Percentiles rank a stretch among this genome's conserved stretches.
These are phyloP conservation scores for Gulo gulo DNA, from an alignment of 2,113 vertebrate species.

Conservation along the genomic window DNA sequence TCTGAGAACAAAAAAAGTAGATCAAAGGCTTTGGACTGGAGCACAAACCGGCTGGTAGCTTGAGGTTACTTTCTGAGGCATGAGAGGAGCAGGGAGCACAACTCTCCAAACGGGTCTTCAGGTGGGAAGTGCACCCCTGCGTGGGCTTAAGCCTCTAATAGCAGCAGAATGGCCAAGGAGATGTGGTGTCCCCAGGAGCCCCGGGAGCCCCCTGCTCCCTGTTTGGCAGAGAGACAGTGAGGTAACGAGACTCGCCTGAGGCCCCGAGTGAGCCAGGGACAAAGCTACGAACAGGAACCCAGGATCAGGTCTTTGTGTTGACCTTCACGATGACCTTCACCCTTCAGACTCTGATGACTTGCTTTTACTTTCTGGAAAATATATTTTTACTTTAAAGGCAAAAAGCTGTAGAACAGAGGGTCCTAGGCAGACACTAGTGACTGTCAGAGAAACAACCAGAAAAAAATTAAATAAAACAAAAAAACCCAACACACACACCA, in stretches of 20 bases:
- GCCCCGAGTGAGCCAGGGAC: neutral
- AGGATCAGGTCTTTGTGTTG: neutral
- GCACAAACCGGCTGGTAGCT: slow-evolving; percentile 8
- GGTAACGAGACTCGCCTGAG: neutral
- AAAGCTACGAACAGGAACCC: neutral
- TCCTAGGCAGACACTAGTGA: slow-evolving; percentile 48
- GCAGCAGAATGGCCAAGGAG: slow-evolving; percentile 55
- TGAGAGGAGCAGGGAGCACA: neutral
- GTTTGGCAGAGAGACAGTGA: neutral
- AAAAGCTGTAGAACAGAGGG: slow-evolving; percentile 60
- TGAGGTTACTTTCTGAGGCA: slow-evolving; percentile 1
- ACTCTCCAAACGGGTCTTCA: neutral
- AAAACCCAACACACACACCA: neutral
- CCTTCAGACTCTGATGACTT: neutral
- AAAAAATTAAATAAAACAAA: neutral
- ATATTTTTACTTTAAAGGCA: slow-evolving; percentile 55
- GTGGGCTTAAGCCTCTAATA: neutral
- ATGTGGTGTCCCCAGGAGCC: neutral
- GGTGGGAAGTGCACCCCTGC: neutral
- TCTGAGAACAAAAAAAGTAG: slow-evolving; percentile 59
- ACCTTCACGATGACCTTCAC: neutral
- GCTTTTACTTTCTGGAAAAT: slow-evolving; percentile 53
- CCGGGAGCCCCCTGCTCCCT: neutral
- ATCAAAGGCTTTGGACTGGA: slow-evolving; percentile 58
- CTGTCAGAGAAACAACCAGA: slow-evolving; percentile 47